Percentiles rank a stretch among this genome's conserved stretches.
These are phyloP conservation scores for Pelmatolapia mariae DNA, from an alignment of 2,113 vertebrate species.

Conservation along the genomic window DNA sequence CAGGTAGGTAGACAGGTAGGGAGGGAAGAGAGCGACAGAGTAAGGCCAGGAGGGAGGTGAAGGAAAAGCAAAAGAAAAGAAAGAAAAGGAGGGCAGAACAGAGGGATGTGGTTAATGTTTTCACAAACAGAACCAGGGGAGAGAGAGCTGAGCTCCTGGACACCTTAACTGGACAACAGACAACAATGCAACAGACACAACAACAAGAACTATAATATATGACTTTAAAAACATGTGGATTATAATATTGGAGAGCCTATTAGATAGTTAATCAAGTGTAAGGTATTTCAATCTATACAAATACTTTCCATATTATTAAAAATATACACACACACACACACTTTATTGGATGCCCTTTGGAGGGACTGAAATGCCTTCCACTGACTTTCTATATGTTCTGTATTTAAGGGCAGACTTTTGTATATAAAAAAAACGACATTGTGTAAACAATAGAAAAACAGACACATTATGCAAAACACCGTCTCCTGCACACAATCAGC, in stretches of 20 bases:
- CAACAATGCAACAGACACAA: constrained; percentile 1
- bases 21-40: neutral
- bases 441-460: neutral
- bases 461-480: neutral
- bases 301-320: neutral
- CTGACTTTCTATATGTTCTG: neutral
- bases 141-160: constrained; percentile 16
- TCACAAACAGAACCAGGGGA: constrained; percentile 59
- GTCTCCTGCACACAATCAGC: neutral
- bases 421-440: neutral
- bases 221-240: neutral
- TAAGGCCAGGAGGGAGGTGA: constrained; percentile 35
- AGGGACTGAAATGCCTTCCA: neutral
- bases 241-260: neutral
- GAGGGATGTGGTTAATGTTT: constrained; percentile 90
- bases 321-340: neutral
- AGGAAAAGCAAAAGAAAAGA: constrained; percentile 39
- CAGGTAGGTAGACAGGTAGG: constrained; percentile 67
- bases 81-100: constrained; percentile 81
- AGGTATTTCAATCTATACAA: neutral
- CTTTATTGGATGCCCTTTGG: neutral
- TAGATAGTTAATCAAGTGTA: neutral
- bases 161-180: neutral
- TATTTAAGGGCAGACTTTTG: constrained; percentile 4
- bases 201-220: neutral